These are phyloP conservation scores for Agelaius tricolor DNA, from an alignment of 2,113 vertebrate species.

Conservation along the genomic window DNA sequence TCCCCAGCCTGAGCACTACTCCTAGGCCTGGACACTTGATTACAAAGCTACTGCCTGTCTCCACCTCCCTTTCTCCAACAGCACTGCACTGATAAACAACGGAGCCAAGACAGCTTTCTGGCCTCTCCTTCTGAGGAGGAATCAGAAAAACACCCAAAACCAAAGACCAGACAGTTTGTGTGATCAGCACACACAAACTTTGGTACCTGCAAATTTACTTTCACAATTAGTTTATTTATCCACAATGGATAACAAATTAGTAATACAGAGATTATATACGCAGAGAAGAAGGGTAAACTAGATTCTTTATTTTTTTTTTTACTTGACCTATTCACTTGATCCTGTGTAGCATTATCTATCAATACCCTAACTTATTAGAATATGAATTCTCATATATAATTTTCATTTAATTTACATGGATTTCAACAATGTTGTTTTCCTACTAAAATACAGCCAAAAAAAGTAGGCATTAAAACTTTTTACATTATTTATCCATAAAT, in stretches of 20 bases:
- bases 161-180: neutral
- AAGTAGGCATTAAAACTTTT: neutral
- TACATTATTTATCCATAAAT: neutral
- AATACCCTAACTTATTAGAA: neutral
- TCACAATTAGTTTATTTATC: neutral
- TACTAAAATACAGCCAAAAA: neutral
- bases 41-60: neutral
- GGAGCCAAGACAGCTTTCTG: neutral
- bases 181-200: neutral
- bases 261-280: neutral
- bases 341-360: neutral
- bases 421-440: neutral
- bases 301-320: neutral
- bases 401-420: neutral
- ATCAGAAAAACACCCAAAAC: neutral
- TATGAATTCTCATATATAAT: neutral
- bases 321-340: neutral
- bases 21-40: accelerated
- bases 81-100: neutral
- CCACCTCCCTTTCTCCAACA: neutral
- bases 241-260: neutral
- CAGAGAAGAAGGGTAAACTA: neutral
- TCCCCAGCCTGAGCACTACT: neutral
- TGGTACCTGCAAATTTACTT: neutral
- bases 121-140: neutral